Evolutionary conservation across 2,888 invertebrate genomes (phyloP).

Genomic region (Taenaris catops): DNA sequence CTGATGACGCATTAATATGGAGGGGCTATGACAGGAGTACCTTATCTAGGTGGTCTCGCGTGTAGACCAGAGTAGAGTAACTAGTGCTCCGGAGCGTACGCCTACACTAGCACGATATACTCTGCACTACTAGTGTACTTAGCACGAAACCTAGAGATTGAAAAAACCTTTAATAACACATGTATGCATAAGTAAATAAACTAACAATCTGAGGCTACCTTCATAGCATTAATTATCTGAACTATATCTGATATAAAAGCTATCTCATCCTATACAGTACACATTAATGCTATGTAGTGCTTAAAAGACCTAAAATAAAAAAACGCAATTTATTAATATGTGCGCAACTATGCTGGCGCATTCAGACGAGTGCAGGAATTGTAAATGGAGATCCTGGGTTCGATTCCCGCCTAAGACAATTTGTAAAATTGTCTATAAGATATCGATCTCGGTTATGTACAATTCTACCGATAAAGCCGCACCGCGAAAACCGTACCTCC

Average conservation of each 20-base stretch:
- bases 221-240: slow-evolving; percentile 68
- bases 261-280: slow-evolving; percentile 38
- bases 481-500: no score
- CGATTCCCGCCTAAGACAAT: no score
- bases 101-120: slow-evolving; percentile 76
- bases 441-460: no score
- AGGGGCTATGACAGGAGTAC: no score
- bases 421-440: no score
- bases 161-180: slow-evolving; percentile 72
- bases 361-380: no score
- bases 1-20: no score
- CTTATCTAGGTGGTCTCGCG: slow-evolving; percentile 70
- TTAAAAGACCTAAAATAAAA: slow-evolving; percentile 17
- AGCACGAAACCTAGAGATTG: slow-evolving; percentile 80
- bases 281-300: slow-evolving; percentile 74
- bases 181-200: slow-evolving; percentile 38
- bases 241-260: slow-evolving; percentile 38
- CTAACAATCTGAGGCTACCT: slow-evolving; percentile 55
- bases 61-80: slow-evolving; percentile 72
- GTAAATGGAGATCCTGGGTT: no score
- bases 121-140: slow-evolving; percentile 79
- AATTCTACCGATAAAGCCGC: no score
- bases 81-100: slow-evolving; percentile 79
- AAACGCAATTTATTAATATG: slow-evolving; percentile 6
- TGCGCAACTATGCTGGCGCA: no score